These are phyloP conservation scores for Limnephilus auricula DNA, from an alignment of 2,888 invertebrate species.

Conservation along the genomic window DNA sequence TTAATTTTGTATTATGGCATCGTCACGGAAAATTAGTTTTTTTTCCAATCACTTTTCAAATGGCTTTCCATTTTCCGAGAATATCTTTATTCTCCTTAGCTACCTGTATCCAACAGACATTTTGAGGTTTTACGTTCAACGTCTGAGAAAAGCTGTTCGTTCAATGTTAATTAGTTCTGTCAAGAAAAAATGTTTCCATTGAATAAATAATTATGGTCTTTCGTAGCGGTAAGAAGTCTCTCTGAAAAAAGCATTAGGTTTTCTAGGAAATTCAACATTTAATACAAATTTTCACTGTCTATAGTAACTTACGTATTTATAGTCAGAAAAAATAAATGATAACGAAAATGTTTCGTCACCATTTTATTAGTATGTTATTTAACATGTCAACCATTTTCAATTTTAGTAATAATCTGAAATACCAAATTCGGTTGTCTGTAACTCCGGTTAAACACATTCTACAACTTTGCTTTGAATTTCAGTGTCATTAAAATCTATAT, in stretches of 20 bases:
- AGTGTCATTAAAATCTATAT: too few relatives aligned
- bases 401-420: too few relatives aligned
- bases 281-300: not conserved
- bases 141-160: slow-evolving; percentile 51
- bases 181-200: slow-evolving; percentile 19
- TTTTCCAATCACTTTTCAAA: not conserved
- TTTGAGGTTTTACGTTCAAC: slow-evolving; percentile 52
- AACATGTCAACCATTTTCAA: too few relatives aligned
- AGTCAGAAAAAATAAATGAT: too few relatives aligned
- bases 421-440: too few relatives aligned
- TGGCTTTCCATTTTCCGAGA: not conserved
- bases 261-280: not conserved
- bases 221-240: not conserved
- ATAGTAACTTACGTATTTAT: not conserved
- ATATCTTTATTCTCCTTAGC: slow-evolving; percentile 15
- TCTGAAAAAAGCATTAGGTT: not conserved
- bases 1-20: not conserved
- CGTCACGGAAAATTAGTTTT: not conserved
- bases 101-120: slow-evolving; percentile 26
- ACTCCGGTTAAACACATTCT: too few relatives aligned
- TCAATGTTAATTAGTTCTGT: slow-evolving; percentile 52
- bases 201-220: not conserved
- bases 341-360: too few relatives aligned
- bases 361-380: too few relatives aligned
- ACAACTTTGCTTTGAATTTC: too few relatives aligned